Evolutionary conservation across 2,888 invertebrate species (phyloP).

Genomic region (Ophion slaviceki): DNA sequence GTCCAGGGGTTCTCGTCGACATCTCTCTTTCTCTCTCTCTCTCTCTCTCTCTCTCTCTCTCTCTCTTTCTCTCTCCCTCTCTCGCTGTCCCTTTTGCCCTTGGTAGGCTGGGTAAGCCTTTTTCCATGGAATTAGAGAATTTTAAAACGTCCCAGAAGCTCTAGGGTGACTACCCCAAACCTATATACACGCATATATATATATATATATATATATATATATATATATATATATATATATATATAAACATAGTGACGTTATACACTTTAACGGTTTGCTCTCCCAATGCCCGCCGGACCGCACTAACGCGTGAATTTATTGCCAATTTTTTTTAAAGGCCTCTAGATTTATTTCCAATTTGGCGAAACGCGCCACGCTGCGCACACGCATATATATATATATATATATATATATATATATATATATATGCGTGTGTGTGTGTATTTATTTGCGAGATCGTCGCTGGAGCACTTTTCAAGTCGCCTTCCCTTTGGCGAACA

Average conservation of each 20-base stretch:
- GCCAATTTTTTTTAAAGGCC: conserved; percentile 82
- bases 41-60: conserved; percentile 2
- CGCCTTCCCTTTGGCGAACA: not conserved
- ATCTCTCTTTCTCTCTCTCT: not conserved
- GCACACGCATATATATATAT: too few species aligned
- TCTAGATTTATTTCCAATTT: conserved; percentile 80
- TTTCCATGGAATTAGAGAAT: conserved; percentile 81
- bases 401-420: too few species aligned
- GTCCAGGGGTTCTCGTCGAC: conserved; percentile 42
- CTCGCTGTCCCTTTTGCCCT: conserved; percentile 3
- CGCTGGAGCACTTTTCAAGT: not conserved
- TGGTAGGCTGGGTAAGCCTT: conserved; percentile 47
- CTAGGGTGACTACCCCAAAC: conserved; percentile 50
- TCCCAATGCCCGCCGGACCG: conserved; percentile 75
- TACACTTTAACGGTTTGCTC: conserved; percentile 29
- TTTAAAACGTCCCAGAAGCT: conserved; percentile 75
- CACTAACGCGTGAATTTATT: conserved; percentile 80
- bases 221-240: not conserved
- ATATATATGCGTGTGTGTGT: not conserved
- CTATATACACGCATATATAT: not conserved
- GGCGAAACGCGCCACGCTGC: conserved; percentile 62
- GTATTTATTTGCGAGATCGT: not conserved
- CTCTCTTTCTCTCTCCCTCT: not conserved
- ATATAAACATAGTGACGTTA: conserved; percentile 6
- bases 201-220: not conserved